Evolutionary conservation across 2,888 invertebrate genomes (phyloP), one percentile per base, ranked within the genome.

Genomic region (Pediacus dermestoides): DNA sequence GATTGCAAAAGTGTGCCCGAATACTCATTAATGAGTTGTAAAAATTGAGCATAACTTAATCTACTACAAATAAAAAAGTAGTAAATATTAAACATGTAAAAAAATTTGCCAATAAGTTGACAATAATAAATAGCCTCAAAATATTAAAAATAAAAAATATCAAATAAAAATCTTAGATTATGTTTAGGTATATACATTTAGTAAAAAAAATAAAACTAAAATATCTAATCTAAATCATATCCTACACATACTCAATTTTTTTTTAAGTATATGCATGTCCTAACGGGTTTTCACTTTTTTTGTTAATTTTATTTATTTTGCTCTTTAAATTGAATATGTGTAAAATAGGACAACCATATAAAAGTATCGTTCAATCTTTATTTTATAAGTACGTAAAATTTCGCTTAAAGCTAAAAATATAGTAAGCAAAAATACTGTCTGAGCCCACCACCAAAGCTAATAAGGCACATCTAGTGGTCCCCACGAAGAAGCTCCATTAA

Each of bases 401-500:
- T 61, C 55, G 63, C 62, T 63, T 66, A 66, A 64, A 64, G 57
- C 62, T 60, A 65, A 52, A 46, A 53, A 50, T 48, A 47, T 13
- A 13, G 14, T 42, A 45, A 53, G 51, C 46, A 53, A 39, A 63
- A 67, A 66, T 66, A 66, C 65, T 66, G 67, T 66, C 63, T 63
- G 64, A 64, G 56, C 65, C 66, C 66, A 60, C 64, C 66, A 67
- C 67, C 67, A 58, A 64, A 62, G 63, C 64, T 61, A 60, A 61
- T 64, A 63, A 63, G 62, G 63, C 63, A 63, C 63, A 43, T 60
- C 57, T 58, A 91, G 74, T 92, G 92, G 74, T 93, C 92, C 60
- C 94, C 94, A 61, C 93, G 78, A 48, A 96, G 75, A 42, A 96
- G 78, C 74, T 96, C 96, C 88, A 95, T 92, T 52, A 96, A 80